Evolutionary conservation across 2,888 invertebrate genomes (phyloP), one percentile per base, ranked within the genome.

Genomic region (Muschampia plurimacula): DNA sequence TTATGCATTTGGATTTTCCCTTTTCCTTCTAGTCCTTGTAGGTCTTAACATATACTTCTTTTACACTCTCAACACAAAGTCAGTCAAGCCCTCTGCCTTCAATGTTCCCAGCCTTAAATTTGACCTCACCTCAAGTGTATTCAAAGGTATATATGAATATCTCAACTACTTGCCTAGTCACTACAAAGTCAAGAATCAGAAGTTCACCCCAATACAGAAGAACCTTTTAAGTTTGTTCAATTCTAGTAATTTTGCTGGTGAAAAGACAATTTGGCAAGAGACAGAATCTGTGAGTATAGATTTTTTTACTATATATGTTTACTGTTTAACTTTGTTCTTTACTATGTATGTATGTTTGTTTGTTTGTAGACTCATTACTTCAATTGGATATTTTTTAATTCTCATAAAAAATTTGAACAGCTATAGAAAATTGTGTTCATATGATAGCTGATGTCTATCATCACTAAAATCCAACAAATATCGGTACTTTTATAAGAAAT

Each of bases 41-140:
- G 87, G 80, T 62, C 84, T 93, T 39, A 93, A 94, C 78, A 85
- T 93, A 78, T 94, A 89, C 78, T 94, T 94, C 77, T 93, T 92
- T 79, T 93, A 93, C 77, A 89, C 84, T 9, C 82, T 93, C 62
- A 90, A 87, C 68, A 84, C 85, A 74, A 82, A 86, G 59, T 81
- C 83, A 39, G 87, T 78, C 78, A 88, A 82, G 77, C 76, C 83
- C 49, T 73, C 82, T 15, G 81, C 78, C 52, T 85, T 86, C 69
- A 87, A 82, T 70, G 77, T 87, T 52, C 89, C 86, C 67, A 81
- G 82, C 76, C 79, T 87, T 64, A 90, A 88, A 79, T 76, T 87
- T 74, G 89, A 89, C 75, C 74, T 83, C 2, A 77, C 82, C 55
- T 84, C 88, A 52, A 86, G 82, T 82, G 77, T 89, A 73, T 83